These are phyloP conservation scores for Heterotilapia buettikoferi DNA, from an alignment of 2,113 vertebrate genomes.

Conservation along the genomic window DNA sequence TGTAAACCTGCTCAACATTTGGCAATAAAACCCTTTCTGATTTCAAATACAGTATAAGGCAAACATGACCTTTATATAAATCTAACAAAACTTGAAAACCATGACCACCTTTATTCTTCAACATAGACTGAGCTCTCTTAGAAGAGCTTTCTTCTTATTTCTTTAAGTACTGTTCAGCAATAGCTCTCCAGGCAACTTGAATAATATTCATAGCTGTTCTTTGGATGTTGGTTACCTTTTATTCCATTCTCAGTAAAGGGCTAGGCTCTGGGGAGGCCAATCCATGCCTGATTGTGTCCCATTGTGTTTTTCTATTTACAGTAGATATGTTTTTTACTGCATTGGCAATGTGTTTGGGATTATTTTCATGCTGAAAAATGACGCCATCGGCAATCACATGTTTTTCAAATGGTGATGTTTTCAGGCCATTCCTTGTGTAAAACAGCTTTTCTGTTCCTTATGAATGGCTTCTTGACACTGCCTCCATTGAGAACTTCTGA, in stretches of 20 bases:
- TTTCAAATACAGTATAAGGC: background rate
- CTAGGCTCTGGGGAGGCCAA: background rate
- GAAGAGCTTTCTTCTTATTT: background rate
- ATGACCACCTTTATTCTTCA: background rate
- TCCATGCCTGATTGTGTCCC: background rate
- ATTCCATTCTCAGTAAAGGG: background rate
- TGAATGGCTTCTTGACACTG: background rate
- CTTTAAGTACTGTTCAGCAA: background rate
- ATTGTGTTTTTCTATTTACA: background rate
- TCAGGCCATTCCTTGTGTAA: background rate
- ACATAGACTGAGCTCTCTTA: background rate
- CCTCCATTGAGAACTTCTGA: background rate
- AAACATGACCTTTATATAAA: background rate
- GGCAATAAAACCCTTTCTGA: too few species aligned
- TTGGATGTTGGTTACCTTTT: background rate
- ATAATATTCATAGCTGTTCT: background rate
- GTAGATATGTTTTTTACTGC: background rate
- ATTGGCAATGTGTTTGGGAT: background rate
- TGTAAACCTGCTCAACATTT: too few species aligned
- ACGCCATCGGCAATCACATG: background rate
- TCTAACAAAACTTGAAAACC: background rate
- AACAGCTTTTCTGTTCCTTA: background rate
- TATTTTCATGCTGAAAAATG: background rate
- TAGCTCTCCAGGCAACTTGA: background rate
- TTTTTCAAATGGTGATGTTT: background rate